phyloP scores from a whole-genome alignment of 2,888 invertebrate genomes.

The Campoplex capitator region DNA sequence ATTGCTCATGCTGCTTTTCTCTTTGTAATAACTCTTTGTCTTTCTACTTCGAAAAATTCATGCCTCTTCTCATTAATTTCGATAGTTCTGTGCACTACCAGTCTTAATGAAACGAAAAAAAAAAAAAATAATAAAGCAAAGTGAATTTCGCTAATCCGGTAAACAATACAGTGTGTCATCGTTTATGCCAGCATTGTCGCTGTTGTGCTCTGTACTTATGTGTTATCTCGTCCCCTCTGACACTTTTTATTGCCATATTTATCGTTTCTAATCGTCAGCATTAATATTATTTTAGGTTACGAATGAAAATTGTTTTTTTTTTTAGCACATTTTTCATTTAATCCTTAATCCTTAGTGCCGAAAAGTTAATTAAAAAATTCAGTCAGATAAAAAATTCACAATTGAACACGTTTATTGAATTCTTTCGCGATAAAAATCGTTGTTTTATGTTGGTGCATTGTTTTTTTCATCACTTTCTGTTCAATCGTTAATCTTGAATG shows the following conservation, averaged over 20 bases:
- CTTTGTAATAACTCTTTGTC: conserved; percentile 10
- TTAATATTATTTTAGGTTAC: background rate
- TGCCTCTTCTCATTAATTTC: background rate
- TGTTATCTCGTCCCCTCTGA: conserved; percentile 12
- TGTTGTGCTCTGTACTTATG: conserved; percentile 20
- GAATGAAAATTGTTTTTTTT: background rate
- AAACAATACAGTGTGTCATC: conserved; percentile 28
- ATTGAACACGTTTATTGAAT: background rate
- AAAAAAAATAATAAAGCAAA: background rate
- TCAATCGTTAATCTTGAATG: background rate
- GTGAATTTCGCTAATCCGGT: conserved; percentile 8
- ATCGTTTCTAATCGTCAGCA: background rate
- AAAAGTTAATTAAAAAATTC: background rate
- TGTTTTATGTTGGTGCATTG: background rate
- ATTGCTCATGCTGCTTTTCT: conserved; percentile 23
- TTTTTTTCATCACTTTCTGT: background rate
- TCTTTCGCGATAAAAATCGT: background rate
- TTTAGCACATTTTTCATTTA: background rate
- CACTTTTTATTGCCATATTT: background rate
- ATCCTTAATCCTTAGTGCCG: background rate
- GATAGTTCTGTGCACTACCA: background rate
- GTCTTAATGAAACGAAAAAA: background rate
- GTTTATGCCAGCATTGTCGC: conserved; percentile 24
- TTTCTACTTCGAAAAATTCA: background rate
- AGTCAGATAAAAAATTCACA: background rate